Base-by-base conservation (phyloP, 2,797 vertebrate genomes). In the Acrocephalus scirpaceus region DNA sequence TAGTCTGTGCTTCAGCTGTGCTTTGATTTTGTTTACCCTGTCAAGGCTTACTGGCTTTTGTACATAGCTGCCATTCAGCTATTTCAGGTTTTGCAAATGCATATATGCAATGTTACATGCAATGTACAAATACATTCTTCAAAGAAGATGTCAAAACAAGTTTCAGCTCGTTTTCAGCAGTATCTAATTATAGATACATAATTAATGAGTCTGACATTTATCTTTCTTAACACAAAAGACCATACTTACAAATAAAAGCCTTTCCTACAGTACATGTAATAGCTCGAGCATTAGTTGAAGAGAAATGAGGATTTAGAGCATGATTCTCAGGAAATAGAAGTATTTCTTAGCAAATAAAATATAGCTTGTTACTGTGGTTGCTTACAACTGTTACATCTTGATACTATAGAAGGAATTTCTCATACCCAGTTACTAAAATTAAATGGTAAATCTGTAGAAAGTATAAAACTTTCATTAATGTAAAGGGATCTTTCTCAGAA, bases 81-180 rank as follows among this genome's bases (percentile, higher is more conserved):
- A 56, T 58, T 72, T 96, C 64, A 82, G 91, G 76, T 95, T 95
- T 93, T 95, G 95, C 80, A 95, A 96, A 95, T 96, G 90, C 83
- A 47, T 86, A 84, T 94, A 48, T 93, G 81, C 96, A 87, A 47
- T 77, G 92, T 87, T 95, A 95, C 96, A 95, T 77, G 86, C 88
- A 85, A 94, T 77, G 90, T 95, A 97, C 93, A 96, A 97, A 94
- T 96, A 88, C 80, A 77, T 94, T 96, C 95, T 97, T 96, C 96
- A 96, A 95, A 96, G 96, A 87, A 96, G 88, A 97, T 97, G 96
- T 96, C 96, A 96, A 97, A 96, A 96, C 96, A 96, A 94, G 95
- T 96, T 95, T 88, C 91, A 95, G 80, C 95, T 95, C 80, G 19
- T 97, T 96, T 96, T 96, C 93, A 90, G 93, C 72, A 77, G 90